phyloP scores from a whole-genome alignment of 2,113 vertebrate species.

The Chaenocephalus aceratus region DNA sequence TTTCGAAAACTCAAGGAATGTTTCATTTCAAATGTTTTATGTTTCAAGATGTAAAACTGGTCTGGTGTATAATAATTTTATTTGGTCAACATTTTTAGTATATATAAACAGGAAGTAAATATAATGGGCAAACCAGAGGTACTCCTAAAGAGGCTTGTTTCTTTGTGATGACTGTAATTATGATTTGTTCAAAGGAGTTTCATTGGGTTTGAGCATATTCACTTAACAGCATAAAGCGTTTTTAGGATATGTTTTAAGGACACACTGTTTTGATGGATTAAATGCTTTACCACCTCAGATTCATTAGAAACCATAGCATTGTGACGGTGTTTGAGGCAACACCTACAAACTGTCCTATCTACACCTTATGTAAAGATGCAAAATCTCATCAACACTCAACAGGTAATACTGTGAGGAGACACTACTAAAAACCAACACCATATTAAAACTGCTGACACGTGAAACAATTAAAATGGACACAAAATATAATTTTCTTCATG shows the following conservation, averaged over 20 bases:
- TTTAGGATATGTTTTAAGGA: neutral
- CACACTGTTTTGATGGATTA: neutral
- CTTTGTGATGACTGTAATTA: neutral
- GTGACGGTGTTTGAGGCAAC: conserved; percentile 18
- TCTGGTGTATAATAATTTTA: neutral
- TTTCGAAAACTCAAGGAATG: neutral
- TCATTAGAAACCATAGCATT: neutral
- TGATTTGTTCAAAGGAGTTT: neutral
- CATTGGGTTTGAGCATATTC: neutral
- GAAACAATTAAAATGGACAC: conserved; percentile 19
- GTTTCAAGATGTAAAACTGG: neutral
- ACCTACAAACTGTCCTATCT: conserved; percentile 33
- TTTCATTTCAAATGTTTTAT: neutral
- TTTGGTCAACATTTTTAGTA: neutral
- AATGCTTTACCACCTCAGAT: conserved; percentile 9
- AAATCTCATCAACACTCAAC: conserved; percentile 52
- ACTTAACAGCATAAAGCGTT: neutral
- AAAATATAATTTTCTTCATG: conserved; percentile 6
- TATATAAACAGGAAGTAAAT: neutral
- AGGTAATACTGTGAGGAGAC: neutral
- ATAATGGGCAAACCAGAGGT: neutral
- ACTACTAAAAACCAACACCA: conserved; percentile 15
- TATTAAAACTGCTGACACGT: conserved; percentile 39
- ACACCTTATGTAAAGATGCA: conserved; percentile 38
- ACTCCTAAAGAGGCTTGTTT: conserved; percentile 11